A percentile compares a stretch with the other conserved stretches of the same genome.
Conservation (phyloP, 2,113 vertebrate species). For the Macquaria ambigua region DNA sequence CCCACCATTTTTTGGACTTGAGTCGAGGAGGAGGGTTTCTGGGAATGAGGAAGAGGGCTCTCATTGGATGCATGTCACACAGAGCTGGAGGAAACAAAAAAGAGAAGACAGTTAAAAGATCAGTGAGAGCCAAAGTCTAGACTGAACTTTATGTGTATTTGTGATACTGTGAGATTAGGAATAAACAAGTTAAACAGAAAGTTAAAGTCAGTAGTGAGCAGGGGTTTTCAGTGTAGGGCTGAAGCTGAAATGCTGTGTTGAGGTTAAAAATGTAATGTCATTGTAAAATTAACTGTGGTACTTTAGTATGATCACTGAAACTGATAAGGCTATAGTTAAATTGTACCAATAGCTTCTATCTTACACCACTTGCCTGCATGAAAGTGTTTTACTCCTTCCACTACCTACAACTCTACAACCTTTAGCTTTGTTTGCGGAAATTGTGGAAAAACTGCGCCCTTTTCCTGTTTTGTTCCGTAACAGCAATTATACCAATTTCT, state of each 20-base stretch:
- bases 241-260: background rate
- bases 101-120: background rate
- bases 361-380: background rate
- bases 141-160: background rate
- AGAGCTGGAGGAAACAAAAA: constrained; percentile 85
- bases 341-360: background rate
- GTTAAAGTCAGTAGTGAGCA: background rate
- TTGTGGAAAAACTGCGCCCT: background rate
- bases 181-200: background rate
- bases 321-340: no score
- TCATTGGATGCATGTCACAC: constrained; percentile 99
- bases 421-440: background rate
- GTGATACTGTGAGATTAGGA: background rate
- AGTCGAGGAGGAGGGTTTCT: constrained; percentile 98
- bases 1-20: constrained; percentile 99
- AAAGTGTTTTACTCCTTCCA: background rate
- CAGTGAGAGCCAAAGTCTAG: background rate
- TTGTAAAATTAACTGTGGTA: background rate
- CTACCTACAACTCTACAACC: background rate
- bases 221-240: background rate
- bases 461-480: background rate
- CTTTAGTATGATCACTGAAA: no score
- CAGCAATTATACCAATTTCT: background rate
- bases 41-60: constrained; percentile 99
- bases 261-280: background rate